These are phyloP conservation scores for Crocodylus rhombifer DNA, from an alignment of 2,797 vertebrate genomes.

Conservation along the genomic window DNA sequence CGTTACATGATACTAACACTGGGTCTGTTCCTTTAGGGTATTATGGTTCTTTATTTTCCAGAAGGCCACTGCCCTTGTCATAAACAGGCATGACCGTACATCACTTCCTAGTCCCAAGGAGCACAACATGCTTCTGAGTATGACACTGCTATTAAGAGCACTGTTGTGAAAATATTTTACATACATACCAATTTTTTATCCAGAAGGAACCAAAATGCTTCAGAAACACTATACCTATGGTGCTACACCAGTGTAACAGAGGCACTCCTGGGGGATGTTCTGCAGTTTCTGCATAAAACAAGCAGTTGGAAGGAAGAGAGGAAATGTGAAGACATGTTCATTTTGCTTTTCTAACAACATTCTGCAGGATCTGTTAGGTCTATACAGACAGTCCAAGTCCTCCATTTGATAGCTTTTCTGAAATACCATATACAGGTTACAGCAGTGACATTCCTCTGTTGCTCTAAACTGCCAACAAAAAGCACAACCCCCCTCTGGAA, in stretches of 20 bases:
- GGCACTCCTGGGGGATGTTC: not conserved
- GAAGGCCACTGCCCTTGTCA: not conserved
- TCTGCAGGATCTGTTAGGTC: too few species aligned
- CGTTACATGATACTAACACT: not conserved
- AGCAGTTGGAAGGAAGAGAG: not conserved
- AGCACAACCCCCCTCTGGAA: too few species aligned
- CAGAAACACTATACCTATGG: not conserved
- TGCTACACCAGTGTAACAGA: not conserved
- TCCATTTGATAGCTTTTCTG: not conserved
- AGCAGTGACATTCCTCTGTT: too few species aligned
- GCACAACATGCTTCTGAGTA: not conserved
- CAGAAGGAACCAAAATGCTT: not conserved
- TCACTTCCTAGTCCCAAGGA: not conserved
- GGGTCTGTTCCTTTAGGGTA: not conserved
- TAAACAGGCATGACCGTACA: not conserved
- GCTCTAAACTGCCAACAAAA: too few species aligned
- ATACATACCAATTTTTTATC: not conserved
- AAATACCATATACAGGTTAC: not conserved
- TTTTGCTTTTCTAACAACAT: too few species aligned
- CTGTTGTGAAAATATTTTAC: conserved; percentile 12
- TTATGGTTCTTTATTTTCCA: conserved; percentile 12
- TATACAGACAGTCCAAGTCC: not conserved
- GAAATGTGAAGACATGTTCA: not conserved
- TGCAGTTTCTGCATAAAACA: not conserved
- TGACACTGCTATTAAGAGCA: not conserved